phyloP scores from a whole-genome alignment of 2,113 vertebrate genomes.

The Bucco capensis region DNA sequence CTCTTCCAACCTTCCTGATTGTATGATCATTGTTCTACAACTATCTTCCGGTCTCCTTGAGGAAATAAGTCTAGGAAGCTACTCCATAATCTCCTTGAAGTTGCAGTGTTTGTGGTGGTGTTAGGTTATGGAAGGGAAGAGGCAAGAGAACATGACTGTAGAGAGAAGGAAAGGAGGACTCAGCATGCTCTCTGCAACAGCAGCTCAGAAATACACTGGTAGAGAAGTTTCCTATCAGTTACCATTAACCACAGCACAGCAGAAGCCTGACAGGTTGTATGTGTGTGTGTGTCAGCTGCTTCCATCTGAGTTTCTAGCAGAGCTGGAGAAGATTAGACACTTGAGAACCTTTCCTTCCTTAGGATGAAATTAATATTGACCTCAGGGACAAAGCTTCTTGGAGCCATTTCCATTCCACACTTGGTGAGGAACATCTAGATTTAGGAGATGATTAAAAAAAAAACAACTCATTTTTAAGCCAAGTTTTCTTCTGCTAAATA shows the following conservation, averaged over 20 bases:
- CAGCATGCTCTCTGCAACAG: not conserved
- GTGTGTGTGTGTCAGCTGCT: not conserved
- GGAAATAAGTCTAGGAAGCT: not conserved
- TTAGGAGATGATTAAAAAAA: not conserved
- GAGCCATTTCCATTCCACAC: not conserved
- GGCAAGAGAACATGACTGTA: not conserved
- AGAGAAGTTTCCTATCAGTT: constrained; percentile 52
- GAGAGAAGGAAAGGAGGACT: not conserved
- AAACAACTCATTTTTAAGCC: not conserved
- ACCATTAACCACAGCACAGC: constrained; percentile 42
- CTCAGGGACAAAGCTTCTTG: not conserved
- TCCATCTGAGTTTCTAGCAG: not conserved
- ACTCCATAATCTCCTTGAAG: not conserved
- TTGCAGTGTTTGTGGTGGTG: not conserved
- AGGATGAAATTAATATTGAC: not conserved
- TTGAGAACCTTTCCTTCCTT: not conserved
- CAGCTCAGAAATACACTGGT: not conserved
- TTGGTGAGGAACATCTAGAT: not conserved
- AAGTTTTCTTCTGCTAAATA: not conserved
- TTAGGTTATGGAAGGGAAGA: not conserved
- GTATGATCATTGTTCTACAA: not conserved
- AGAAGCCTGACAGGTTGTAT: not conserved
- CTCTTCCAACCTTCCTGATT: too few relatives aligned
- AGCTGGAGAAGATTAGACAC: not conserved
- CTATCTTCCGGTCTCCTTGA: not conserved